These are phyloP conservation scores for Limosa lapponica DNA, from an alignment of 2,797 vertebrate genomes.

Conservation along the genomic window DNA sequence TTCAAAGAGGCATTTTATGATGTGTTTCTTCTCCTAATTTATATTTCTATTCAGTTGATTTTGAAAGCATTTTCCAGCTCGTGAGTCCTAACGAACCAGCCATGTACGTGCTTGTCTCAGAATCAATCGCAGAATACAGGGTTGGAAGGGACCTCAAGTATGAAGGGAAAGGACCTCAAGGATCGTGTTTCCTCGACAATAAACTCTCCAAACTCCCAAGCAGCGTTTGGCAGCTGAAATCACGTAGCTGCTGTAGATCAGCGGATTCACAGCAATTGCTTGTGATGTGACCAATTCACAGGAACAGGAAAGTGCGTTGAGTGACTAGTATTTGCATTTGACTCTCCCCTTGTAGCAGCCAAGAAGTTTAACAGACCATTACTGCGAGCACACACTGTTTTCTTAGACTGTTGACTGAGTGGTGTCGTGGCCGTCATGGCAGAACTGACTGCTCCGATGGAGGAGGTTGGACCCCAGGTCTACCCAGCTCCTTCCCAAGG, in stretches of 20 bases:
- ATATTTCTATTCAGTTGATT: background rate
- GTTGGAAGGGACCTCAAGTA: background rate
- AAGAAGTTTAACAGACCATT: background rate
- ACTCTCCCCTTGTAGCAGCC: background rate
- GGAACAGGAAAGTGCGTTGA: background rate
- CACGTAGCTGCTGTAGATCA: background rate
- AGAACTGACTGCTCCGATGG: rapidly evolving
- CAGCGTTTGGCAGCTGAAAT: background rate
- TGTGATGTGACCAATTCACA: rapidly evolving
- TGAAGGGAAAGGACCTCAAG: background rate
- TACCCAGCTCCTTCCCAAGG: background rate
- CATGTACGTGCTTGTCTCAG: background rate
- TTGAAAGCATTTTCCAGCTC: background rate
- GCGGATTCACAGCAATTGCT: background rate
- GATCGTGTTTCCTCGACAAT: rapidly evolving
- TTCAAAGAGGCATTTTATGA: background rate
- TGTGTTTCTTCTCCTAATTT: background rate
- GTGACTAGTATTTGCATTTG: background rate
- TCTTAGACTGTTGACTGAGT: rapidly evolving
- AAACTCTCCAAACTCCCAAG: background rate
- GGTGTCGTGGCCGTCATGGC: background rate
- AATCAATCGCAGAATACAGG: background rate
- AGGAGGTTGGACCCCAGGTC: background rate
- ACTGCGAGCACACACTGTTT: rapidly evolving
- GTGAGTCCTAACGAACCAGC: background rate